phyloP scores from a whole-genome alignment of 2,888 invertebrate genomes.

The Aphodius sticticus region DNA sequence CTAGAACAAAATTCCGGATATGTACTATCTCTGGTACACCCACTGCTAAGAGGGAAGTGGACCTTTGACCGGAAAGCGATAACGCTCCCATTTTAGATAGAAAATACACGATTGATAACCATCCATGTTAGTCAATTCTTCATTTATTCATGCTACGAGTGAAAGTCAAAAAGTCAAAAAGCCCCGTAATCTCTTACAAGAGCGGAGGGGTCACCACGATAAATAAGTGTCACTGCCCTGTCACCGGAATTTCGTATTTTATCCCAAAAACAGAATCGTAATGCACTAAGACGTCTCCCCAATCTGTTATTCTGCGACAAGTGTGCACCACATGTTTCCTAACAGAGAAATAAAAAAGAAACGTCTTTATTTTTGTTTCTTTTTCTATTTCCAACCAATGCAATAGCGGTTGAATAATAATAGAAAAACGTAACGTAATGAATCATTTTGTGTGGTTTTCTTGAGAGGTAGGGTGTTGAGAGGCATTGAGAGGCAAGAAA shows the following conservation, averaged over 20 bases:
- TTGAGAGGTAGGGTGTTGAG: no score
- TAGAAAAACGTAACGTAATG: no score
- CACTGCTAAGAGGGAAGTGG: slow-evolving; percentile 52
- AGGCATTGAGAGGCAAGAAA: no score
- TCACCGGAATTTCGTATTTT: slow-evolving; percentile 10
- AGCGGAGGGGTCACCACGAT: slow-evolving; percentile 29
- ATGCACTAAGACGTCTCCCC: no score
- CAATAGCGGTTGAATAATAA: background rate
- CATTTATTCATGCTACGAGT: slow-evolving; percentile 10
- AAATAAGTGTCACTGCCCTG: slow-evolving; percentile 40
- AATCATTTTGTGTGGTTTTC: no score
- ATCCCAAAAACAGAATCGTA: background rate
- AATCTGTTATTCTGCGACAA: slow-evolving; percentile 38
- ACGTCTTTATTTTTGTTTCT: slow-evolving; percentile 10
- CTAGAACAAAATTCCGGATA: slow-evolving; percentile 47
- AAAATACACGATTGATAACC: slow-evolving; percentile 19
- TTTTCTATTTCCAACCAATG: no score
- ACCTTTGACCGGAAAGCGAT: slow-evolving; percentile 52
- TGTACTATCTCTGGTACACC: slow-evolving; percentile 46
- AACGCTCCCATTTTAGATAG: slow-evolving; percentile 46
- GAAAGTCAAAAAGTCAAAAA: background rate
- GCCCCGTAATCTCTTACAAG: background rate
- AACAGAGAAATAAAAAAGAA: background rate
- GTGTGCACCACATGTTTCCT: slow-evolving; percentile 49
- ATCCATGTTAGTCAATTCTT: slow-evolving; percentile 24